Evolutionary conservation across 1,140 invertebrate genomes (phyloP).

Genomic region (Drosophila orosa): DNA sequence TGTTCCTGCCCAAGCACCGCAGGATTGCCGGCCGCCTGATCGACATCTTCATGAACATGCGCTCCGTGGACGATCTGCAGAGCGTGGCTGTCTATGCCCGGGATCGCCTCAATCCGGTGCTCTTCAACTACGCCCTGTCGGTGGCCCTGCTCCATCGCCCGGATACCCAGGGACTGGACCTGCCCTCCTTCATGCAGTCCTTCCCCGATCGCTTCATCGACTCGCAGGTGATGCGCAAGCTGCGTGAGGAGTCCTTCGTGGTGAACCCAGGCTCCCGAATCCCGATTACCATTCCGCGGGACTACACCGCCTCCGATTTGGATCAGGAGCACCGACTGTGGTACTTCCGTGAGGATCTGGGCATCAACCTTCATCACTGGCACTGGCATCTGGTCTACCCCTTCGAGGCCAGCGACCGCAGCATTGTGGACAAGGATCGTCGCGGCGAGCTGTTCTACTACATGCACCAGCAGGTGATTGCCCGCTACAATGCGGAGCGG

Average conservation of each 20-base stretch:
- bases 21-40: constrained; percentile 88
- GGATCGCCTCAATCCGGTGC: constrained; percentile 90
- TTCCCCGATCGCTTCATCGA: constrained; percentile 93
- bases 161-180: constrained; percentile 89
- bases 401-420: constrained; percentile 86
- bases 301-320: constrained; percentile 90
- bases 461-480: constrained; percentile 90
- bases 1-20: constrained; percentile 90
- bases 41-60: constrained; percentile 90
- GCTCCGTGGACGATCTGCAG: constrained; percentile 89
- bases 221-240: constrained; percentile 88
- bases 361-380: constrained; percentile 92
- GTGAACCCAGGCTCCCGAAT: constrained; percentile 87
- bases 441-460: constrained; percentile 92
- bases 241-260: constrained; percentile 88
- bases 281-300: constrained; percentile 89
- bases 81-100: constrained; percentile 89
- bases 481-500: constrained; percentile 89
- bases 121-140: constrained; percentile 91
- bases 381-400: constrained; percentile 94
- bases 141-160: constrained; percentile 90
- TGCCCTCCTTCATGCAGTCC: constrained; percentile 89
- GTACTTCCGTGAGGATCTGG: constrained; percentile 91
- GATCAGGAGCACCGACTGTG: constrained; percentile 89
- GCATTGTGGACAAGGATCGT: constrained; percentile 88